Percentiles rank a stretch among this genome's conserved stretches.
These are phyloP conservation scores for Oscheius sp. DNA, from an alignment of 2,888 invertebrate species.

Conservation along the genomic window DNA sequence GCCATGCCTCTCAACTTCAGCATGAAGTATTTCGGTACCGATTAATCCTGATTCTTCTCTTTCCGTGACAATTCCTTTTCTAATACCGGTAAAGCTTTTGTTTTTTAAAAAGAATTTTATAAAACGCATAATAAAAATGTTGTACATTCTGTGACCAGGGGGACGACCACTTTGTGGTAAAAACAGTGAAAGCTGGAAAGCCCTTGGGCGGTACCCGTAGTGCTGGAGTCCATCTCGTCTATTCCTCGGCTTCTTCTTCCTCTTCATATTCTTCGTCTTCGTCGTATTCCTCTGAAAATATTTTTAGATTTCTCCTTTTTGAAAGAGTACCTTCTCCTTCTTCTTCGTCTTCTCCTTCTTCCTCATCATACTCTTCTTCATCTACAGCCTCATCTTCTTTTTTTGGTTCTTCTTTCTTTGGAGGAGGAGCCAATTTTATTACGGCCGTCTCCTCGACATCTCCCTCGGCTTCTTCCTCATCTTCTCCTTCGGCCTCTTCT, in stretches of 20 bases:
- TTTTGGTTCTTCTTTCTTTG: conserved; percentile 23
- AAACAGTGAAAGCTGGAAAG: conserved; percentile 20
- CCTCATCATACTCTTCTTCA: conserved; percentile 28
- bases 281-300: conserved; percentile 8
- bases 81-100: neutral
- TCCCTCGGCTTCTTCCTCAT: conserved; percentile 10
- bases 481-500: conserved; percentile 17
- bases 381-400: conserved; percentile 19
- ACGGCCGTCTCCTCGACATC: conserved; percentile 13
- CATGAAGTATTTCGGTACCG: conserved; percentile 97
- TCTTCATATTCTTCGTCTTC: conserved; percentile 28
- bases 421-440: neutral
- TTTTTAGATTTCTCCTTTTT: neutral
- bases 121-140: conserved; percentile 2
- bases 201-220: conserved; percentile 22
- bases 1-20: conserved; percentile 97
- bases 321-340: neutral
- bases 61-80: neutral
- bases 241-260: conserved; percentile 20
- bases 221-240: neutral
- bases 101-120: neutral
- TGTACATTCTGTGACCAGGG: neutral
- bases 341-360: conserved; percentile 25
- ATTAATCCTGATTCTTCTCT: conserved; percentile 74
- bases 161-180: conserved; percentile 15